These are phyloP conservation scores for Drosophila punjabiensis DNA, from an alignment of 1,140 invertebrate species.

Conservation along the genomic window DNA sequence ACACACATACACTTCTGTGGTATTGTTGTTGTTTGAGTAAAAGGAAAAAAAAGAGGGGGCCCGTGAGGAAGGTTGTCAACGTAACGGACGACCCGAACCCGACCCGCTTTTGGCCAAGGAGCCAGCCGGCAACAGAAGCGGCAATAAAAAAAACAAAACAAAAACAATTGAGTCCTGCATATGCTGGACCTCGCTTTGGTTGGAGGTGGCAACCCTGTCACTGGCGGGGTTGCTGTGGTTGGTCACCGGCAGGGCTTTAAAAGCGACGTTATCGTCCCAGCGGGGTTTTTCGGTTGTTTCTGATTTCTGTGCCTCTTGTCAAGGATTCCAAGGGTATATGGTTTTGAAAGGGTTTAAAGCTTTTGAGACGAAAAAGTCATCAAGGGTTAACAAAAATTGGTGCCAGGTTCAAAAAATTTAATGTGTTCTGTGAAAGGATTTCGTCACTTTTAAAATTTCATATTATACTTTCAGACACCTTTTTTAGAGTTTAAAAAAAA, in stretches of 20 bases:
- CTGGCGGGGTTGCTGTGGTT: conserved; percentile 25
- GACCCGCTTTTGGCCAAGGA: conserved; percentile 64
- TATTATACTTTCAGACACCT: background rate
- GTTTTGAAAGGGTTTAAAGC: background rate
- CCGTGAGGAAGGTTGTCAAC: conserved; percentile 65
- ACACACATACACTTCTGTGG: conserved; percentile 14
- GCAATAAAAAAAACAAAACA: conserved; percentile 31
- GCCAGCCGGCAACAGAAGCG: conserved; percentile 56
- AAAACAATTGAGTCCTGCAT: conserved; percentile 39
- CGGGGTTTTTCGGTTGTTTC: conserved; percentile 14
- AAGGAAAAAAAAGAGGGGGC: background rate
- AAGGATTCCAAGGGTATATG: background rate
- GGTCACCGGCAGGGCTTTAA: conserved; percentile 53
- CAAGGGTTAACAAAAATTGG: background rate
- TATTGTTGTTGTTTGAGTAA: conserved; percentile 44
- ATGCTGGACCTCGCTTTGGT: conserved; percentile 30
- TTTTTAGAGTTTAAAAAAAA: too few species aligned
- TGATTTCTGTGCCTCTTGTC: conserved; percentile 11
- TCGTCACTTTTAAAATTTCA: background rate
- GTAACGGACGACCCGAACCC: conserved; percentile 72
- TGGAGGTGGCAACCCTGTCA: conserved; percentile 23
- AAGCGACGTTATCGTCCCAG: conserved; percentile 51
- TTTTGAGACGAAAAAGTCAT: too few species aligned
- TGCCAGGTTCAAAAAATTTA: background rate
- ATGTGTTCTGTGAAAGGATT: background rate